Base-by-base conservation (phyloP, 2,113 vertebrate species). In the Thalassoma bifasciatum region DNA sequence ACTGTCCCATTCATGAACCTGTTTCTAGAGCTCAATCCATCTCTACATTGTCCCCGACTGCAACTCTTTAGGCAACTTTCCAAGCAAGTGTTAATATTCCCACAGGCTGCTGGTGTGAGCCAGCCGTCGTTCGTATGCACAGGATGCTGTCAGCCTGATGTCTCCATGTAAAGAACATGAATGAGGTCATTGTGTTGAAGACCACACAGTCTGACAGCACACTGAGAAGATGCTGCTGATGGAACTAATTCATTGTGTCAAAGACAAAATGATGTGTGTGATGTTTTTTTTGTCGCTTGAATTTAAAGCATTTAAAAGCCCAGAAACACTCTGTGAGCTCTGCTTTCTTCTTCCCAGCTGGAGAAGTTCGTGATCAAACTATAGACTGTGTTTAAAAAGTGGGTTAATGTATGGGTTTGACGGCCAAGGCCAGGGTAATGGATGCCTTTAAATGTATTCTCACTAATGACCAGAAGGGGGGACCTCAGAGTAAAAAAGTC, bases 61-160 rank as follows among this genome's bases (percentile, higher is more conserved):
- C 42, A 63, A 23, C 58, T 72, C 70, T 52, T 52, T n/a, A 57
- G 21, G 56, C 60, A 23, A 5, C 53, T 57, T 40, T 60, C 21
- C 59, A 46, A 37, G 59, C 49, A 23, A 54, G 66, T 64, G 71
- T 79, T 65, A 54, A 63, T 50, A 54, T 82, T 87, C 72, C 72
- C 72, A 70, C 38, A 26, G 71, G 44, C 71, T 42, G 26, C 24
- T 11, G 66, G 26, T 58, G 19, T 68, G 64, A 65, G 57, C 46
- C 60, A 56, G 72, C 66, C 52, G 53, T 11, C 47, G 71, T 61
- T 72, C 1, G 58, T 58, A 68, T 72, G 67, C n/a, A 8, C 8
- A 13, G 71, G 74, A 51, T 30, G 71, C 51, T 23, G 30, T 59
- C 49, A 26, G 52, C 0, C 26, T 37, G 58, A 67, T 23, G 68